These are phyloP conservation scores for Mormyrus proboscirostris DNA, from an alignment of 2,797 vertebrate species.

Conservation along the genomic window DNA sequence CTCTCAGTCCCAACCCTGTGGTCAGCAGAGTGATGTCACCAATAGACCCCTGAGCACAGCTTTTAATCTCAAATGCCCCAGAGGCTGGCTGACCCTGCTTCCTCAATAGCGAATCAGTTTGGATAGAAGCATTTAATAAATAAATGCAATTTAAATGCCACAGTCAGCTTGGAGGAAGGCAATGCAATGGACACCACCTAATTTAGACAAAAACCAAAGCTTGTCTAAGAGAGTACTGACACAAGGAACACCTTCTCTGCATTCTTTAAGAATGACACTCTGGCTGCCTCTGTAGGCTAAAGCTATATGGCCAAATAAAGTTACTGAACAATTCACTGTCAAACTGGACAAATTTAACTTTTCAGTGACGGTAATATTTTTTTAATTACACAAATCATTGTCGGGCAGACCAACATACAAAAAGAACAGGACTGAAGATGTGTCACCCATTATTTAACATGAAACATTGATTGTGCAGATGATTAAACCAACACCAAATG, in stretches of 20 bases:
- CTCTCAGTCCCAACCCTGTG: neutral
- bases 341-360: neutral
- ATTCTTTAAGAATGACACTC: neutral
- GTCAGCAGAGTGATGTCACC: neutral
- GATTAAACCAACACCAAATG: conserved; percentile 35
- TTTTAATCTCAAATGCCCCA: neutral
- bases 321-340: neutral
- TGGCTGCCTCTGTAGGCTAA: neutral
- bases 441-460: neutral
- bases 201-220: neutral
- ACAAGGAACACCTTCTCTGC: neutral
- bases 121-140: neutral
- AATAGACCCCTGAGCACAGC: neutral
- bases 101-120: neutral
- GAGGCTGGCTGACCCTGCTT: neutral
- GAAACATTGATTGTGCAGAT: conserved; percentile 25
- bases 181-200: neutral
- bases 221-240: neutral
- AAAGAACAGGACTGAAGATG: neutral
- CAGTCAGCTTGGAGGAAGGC: neutral
- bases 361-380: conserved; percentile 54
- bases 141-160: neutral
- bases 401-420: conserved; percentile 27
- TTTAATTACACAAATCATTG: conserved; percentile 46
- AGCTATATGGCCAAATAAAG: neutral